Evolutionary conservation across 2,113 vertebrate species (phyloP), one percentile per base, ranked within the genome.

Genomic region (Mungos mungo): DNA sequence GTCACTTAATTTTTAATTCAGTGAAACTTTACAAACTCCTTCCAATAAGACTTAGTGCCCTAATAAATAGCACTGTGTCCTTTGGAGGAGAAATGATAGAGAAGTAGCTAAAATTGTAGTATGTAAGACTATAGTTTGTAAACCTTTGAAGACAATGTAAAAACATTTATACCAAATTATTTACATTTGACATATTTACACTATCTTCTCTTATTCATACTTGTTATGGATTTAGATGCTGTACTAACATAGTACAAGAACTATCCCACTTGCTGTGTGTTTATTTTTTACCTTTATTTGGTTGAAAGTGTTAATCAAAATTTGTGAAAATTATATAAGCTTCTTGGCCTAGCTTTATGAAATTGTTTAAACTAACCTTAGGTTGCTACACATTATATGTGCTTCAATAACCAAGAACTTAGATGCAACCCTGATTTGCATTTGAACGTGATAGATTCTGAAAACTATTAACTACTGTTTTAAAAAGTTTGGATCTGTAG

Each of bases 1-100:
- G 47, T 86, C n/a, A 69, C 4, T 88, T 83, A 38, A 41, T 47
- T 96, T 92, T 97, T 84, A 90, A 90, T 66, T 84, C 27, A 76
- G 47, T 84, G 38, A 60, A 95, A 76, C 45, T 52, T 90, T 47
- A 19, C 66, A 66, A 85, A 72, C 68, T 88, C 57, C 47, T 47
- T 77, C 77, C 25, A 41, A 10, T 65, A 45, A 82, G 31, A 18
- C 21, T 83, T 31, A 72, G 21, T 68, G 38, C 35, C 15, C 68
- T 86, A 23, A 92, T 38, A 63, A 92, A 90, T 0, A 80, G 14
- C 45, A 35, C 45, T 2, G 7, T 27, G n/a, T 92, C 65, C 77
- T 88, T 79, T 72, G 25, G 15, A 85, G 60, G 6, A 86, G 38
- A 94, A 45, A 81, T n/a, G 41, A 54, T 3, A 83, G 27, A 65